Evolutionary conservation across 1,140 invertebrate genomes (phyloP), one percentile per base, ranked within the genome.

Genomic region (Drosophila eugracilis): DNA sequence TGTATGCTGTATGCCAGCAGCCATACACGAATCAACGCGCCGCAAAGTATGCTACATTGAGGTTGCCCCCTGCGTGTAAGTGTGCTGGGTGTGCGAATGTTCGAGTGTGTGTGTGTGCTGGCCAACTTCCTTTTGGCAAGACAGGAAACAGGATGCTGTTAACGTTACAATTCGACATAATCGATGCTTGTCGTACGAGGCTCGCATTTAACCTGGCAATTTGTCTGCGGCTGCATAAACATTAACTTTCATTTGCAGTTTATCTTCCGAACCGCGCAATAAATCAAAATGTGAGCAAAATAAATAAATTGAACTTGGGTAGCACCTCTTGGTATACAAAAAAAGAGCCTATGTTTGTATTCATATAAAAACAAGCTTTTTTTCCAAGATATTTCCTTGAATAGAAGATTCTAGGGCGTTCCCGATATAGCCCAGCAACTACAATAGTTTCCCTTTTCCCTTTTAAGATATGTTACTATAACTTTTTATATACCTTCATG

Each of bases 91-190:
- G 17, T 55, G 28, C 24, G n/a, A n/a, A n/a, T n/a, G n/a, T n/a
- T n/a, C n/a, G n/a, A n/a, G 17, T 37, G 19, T 21, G 47, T 34
- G 34, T 69, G n/a, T 63, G 44, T 58, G 53, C 15, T 39, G 70
- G 73, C 47, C 77, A 71, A 72, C 45, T 73, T 88, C 78, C 44
- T 81, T 70, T 78, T 19, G 78, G 74, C 58, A 71, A 42, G 39
- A 71, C 78, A 78, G 81, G 78, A 88, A 88, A 88, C 83, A 62
- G 83, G 83, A 86, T 78, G 78, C 83, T 88, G 83, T 86, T 78
- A 86, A 78, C 79, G 83, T 75, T 86, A 88, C 78, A 83, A 83
- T 88, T 88, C 78, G 71, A 88, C 78, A 88, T 88, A 88, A 88
- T 88, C 83, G 83, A 88, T 88, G 83, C 81, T 88, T 86, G 77